Evolutionary conservation across 2,888 invertebrate species (phyloP).

Genomic region (Heliconius charithonia): DNA sequence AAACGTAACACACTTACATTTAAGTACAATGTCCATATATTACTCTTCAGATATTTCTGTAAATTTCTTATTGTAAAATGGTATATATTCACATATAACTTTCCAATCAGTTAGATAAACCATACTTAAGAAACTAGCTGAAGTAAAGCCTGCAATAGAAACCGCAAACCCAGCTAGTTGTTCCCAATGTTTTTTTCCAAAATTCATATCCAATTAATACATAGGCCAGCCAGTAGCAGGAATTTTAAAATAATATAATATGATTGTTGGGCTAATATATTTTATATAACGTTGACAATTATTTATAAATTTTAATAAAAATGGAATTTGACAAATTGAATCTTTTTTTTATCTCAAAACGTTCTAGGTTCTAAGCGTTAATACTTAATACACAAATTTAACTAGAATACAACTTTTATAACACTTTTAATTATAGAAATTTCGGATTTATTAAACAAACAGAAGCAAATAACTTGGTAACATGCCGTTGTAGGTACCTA

Average conservation of each 20-base stretch:
- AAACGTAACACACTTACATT: neutral
- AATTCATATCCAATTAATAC: slow-evolving; percentile 26
- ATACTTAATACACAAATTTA: slow-evolving; percentile 9
- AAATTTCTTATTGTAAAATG: slow-evolving; percentile 89
- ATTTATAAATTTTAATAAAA: neutral
- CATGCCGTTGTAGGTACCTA: neutral
- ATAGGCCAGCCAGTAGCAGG: too few relatives aligned
- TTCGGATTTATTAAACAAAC: neutral
- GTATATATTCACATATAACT: slow-evolving; percentile 86
- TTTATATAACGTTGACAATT: neutral
- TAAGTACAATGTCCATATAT: neutral
- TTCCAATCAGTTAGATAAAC: slow-evolving; percentile 92
- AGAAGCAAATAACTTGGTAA: neutral
- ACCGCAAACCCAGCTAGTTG: slow-evolving; percentile 75
- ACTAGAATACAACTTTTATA: neutral
- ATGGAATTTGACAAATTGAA: neutral
- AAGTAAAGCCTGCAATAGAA: slow-evolving; percentile 84
- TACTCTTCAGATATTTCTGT: slow-evolving; percentile 38
- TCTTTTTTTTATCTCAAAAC: neutral
- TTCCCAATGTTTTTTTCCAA: slow-evolving; percentile 84
- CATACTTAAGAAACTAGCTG: slow-evolving; percentile 79
- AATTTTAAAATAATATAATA: neutral
- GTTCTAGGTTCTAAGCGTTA: neutral
- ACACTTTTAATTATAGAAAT: neutral
- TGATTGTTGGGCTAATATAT: neutral